Evolutionary conservation across 2,888 invertebrate species (phyloP).

Genomic region (Acronicta aceris): DNA sequence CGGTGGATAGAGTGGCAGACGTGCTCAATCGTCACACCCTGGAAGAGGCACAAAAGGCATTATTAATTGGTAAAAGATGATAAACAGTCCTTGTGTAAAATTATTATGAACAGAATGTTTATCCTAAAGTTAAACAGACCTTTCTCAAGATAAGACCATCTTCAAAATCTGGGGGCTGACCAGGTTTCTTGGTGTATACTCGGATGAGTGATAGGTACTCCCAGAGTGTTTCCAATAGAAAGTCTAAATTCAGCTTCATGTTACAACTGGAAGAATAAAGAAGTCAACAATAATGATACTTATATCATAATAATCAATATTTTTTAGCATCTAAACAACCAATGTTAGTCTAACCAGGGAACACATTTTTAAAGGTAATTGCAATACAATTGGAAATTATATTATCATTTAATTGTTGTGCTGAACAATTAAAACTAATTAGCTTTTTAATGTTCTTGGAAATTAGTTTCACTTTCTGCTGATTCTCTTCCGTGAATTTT

Average conservation of each 20-base stretch:
- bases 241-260: constrained; percentile 99
- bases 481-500: no score
- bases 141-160: constrained; percentile 97
- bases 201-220: constrained; percentile 97
- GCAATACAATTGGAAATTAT: no score
- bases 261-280: constrained; percentile 94
- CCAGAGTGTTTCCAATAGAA: constrained; percentile 97
- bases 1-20: constrained; percentile 99
- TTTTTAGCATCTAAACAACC: no score
- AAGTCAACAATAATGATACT: neutral
- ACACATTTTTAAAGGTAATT: no score
- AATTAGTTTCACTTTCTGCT: no score
- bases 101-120: neutral
- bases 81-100: no score
- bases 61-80: neutral
- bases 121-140: constrained; percentile 66
- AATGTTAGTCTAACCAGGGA: no score
- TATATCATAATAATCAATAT: neutral
- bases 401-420: no score
- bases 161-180: constrained; percentile 98
- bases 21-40: constrained; percentile 98
- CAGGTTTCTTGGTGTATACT: constrained; percentile 99
- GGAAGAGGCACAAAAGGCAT: constrained; percentile 25
- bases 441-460: no score
- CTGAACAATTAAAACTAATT: no score